Evolutionary conservation across 2,888 invertebrate species (phyloP), one percentile per base, ranked within the genome.

Genomic region (Microctonus aethiopoides): DNA sequence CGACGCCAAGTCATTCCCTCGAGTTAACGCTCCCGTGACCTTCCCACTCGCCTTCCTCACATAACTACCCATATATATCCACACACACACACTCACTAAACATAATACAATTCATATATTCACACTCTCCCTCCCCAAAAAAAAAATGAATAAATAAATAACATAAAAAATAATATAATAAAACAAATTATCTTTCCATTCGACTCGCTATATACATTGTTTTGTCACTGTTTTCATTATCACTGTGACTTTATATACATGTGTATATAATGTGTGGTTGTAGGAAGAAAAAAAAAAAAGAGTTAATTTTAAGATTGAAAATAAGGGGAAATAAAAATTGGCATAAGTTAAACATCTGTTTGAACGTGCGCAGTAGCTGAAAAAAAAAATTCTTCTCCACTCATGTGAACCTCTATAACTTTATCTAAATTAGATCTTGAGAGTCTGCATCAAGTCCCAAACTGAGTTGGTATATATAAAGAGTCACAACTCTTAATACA

Each of bases 361-460:
- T 26, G 3, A 54, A 24, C 9, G 54, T n/a, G 26, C 10, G 24
- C 26, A 54, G 26, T 24, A 54, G 54, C 26, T 54, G 54, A 46
- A 39, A 69, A 63, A 36, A 56, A 67, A 67, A 13, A 54, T 54
- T 51, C 39, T 54, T 36, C 66, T 29, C 29, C 66, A 67, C 63
- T 63, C 60, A 69, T 71, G 71, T 67, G 57, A 46, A 72, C 66
- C 71, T 73, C 68, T 68, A 65, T 68, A 62, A 56, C 64, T 64
- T 82, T 84, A 85, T 85, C 85, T 85, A 84, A 85, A 85, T 85
- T 84, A 84, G 84, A 85, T 85, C 85, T 85, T 83, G 80, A 83
- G 79, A 80, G 81, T 76, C 76, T 61, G 54, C 70, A 70, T n/a
- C 57, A 46, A 0, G 5, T 16, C 5, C 41, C 41, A 16, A 3